Evolutionary conservation across 2,888 invertebrate species (phyloP).

Genomic region (Nomada flava): DNA sequence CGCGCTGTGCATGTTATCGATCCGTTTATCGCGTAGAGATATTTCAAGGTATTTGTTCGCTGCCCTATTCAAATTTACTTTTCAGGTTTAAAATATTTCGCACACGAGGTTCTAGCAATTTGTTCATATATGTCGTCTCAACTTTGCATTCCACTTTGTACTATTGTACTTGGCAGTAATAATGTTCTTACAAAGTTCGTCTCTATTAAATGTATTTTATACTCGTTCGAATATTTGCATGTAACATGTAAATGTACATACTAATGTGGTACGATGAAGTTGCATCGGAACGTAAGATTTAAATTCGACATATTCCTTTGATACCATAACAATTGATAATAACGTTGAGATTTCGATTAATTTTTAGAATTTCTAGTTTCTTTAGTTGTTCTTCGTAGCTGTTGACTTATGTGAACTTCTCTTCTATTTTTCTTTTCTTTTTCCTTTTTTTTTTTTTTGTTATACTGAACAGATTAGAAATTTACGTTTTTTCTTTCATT

Average conservation of each 20-base stretch:
- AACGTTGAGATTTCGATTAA: slow-evolving; percentile 25
- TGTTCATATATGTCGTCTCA: slow-evolving; percentile 38
- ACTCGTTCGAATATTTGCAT: slow-evolving; percentile 63
- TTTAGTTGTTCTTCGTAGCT: slow-evolving; percentile 32
- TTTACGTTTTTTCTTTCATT: not conserved
- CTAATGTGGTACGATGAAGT: slow-evolving; percentile 46
- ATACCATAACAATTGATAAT: slow-evolving; percentile 27
- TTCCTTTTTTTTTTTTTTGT: not conserved
- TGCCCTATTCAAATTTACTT: slow-evolving; percentile 36
- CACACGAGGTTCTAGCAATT: slow-evolving; percentile 41
- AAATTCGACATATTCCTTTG: slow-evolving; percentile 43
- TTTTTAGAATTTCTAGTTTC: not conserved
- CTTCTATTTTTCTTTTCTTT: not conserved
- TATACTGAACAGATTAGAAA: slow-evolving; percentile 20
- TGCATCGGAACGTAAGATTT: slow-evolving; percentile 35
- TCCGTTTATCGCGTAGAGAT: slow-evolving; percentile 17
- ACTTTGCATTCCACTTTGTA: slow-evolving; percentile 58
- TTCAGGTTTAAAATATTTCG: slow-evolving; percentile 47
- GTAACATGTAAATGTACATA: slow-evolving; percentile 59
- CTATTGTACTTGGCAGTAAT: slow-evolving; percentile 52
- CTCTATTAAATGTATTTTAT: slow-evolving; percentile 46
- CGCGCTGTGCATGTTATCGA: slow-evolving; percentile 41
- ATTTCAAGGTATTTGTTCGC: slow-evolving; percentile 65
- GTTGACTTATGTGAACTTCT: slow-evolving; percentile 14
- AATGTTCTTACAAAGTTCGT: slow-evolving; percentile 46